Evolutionary conservation across 2,797 vertebrate species (phyloP), one percentile per base, ranked within the genome.

Genomic region (Harpagifer antarcticus): DNA sequence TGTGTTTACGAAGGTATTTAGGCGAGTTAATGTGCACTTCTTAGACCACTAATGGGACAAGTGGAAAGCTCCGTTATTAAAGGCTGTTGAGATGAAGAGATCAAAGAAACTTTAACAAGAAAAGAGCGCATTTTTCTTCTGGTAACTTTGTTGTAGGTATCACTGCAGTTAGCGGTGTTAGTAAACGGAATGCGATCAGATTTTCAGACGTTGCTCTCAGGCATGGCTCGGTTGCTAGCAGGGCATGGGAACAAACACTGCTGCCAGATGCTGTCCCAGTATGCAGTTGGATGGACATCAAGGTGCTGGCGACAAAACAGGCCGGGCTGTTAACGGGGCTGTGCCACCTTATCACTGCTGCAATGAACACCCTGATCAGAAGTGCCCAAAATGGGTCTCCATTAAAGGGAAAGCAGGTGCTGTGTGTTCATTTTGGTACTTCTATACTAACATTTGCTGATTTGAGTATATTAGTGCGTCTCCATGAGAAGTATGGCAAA

Each of bases 241-340:
- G 70, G 82, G 79, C 81, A 80, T 73, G 77, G 74, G 83, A 90
- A 89, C 86, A 79, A 89, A 81, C 37, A 20, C 81, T 14, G 64
- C 17, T 68, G 90, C 87, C 93, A 94, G 91, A 91, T 93, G 86
- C 85, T 58, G 78, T 89, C 89, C 88, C 91, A 91, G 89, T 84
- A 79, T 92, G 92, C 78, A 83, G 53, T 82, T 90, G 92, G 92
- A 93, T 65, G 74, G 82, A 83, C 85, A 91, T 89, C 83, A 90
- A 91, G 88, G 90, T 83, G 70, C 72, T 87, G 80, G 86, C 76
- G 58, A 63, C 33, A 52, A 68, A 79, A 87, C 78, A 72, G 86
- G 68, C 80, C 43, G 15, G 72, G 71, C 78, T 80, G 84, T 85
- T 85, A 78, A 72, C 27, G 58, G 84, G 80, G 73, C 81, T 14